Evolutionary conservation across 2,888 invertebrate species (phyloP).

Genomic region (Spisula subtruncata): DNA sequence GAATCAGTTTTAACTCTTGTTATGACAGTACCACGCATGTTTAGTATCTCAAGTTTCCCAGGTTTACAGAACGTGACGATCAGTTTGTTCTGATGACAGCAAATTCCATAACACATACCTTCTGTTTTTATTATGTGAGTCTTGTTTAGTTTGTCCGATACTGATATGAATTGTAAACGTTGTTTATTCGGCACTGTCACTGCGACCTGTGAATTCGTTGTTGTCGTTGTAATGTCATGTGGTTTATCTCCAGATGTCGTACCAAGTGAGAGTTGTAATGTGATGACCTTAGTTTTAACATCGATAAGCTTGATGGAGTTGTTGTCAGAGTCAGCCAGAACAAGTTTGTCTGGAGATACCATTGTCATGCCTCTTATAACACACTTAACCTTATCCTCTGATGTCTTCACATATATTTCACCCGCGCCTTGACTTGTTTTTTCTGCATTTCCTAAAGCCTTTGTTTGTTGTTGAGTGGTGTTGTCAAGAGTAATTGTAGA

Average conservation of each 20-base stretch:
- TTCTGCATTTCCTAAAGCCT: too few species aligned
- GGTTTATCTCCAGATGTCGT: neutral
- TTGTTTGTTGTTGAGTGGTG: too few species aligned
- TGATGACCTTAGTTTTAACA: neutral
- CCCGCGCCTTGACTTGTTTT: neutral
- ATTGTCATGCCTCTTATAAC: neutral
- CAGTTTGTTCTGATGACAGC: neutral
- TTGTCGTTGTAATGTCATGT: neutral
- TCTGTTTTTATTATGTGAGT: neutral
- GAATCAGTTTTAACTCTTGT: neutral
- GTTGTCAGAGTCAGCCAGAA: neutral
- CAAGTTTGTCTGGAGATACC: neutral
- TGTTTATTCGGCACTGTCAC: neutral
- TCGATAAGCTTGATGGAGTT: neutral
- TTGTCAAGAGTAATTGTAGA: too few species aligned
- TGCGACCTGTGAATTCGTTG: neutral
- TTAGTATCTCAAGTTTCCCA: neutral
- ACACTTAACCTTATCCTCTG: neutral
- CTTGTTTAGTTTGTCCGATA: neutral
- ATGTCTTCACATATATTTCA: neutral
- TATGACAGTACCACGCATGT: neutral
- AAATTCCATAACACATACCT: neutral
- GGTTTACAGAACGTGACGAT: neutral
- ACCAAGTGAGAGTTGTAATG: neutral
- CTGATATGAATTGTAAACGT: conserved; percentile 13